Evolutionary conservation across 2,888 invertebrate genomes (phyloP), one percentile per base, ranked within the genome.

Genomic region (Megamerina dolium): DNA sequence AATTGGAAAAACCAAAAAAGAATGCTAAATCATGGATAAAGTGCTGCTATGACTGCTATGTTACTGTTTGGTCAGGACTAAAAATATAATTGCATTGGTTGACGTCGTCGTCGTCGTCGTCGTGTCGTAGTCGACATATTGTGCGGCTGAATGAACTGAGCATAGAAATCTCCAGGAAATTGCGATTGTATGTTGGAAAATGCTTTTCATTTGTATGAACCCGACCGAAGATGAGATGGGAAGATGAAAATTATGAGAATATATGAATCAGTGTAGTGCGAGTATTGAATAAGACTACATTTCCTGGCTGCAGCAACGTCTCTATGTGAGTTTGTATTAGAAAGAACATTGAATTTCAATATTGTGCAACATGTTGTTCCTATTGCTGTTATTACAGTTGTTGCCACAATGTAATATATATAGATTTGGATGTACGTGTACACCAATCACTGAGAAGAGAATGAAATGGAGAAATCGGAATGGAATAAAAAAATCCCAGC

Each of bases 1-100:
- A 46, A n/a, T 57, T 42, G 52, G 46, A 51, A 49, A 55, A 57
- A 56, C 54, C 62, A 57, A 60, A 59, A 61, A 54, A 56, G 58
- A 60, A 57, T 58, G 61, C 56, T 58, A 65, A 65, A 61, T 66
- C 66, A 63, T 61, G 57, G 55, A 49, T 54, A 49, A 56, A 59
- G 56, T 14, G 13, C 31, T 14, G n/a, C n/a, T n/a, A n/a, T n/a
- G n/a, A n/a, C n/a, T n/a, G n/a, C n/a, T n/a, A n/a, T n/a, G n/a
- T n/a, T n/a, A n/a, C n/a, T n/a, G n/a, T n/a, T n/a, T 31, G 31
- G 31, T 31, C 9, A 27, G 16, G 37, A 40, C 43, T 37, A 37
- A 42, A 40, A 34, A 49, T 55, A 60, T 63, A 64, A 64, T 64
- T 61, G 58, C 60, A 61, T 59, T 58, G 60, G 32, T 33, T 41